Base-by-base conservation (phyloP, 2,113 vertebrate species). In the Diphyllodes magnificus region DNA sequence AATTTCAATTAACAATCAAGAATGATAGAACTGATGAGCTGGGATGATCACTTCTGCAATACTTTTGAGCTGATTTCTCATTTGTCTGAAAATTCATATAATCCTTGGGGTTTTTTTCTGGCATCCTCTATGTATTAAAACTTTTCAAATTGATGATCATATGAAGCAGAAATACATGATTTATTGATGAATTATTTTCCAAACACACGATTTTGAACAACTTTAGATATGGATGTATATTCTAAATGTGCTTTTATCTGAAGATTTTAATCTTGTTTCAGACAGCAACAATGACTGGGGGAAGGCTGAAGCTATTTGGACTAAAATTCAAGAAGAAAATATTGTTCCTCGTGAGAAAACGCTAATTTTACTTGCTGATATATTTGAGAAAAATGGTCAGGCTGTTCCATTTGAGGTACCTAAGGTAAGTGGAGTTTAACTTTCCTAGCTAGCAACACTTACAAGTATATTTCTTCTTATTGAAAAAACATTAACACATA, bases 311-410 rank as follows among this genome's bases (percentile, higher is more conserved):
- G 94, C 97, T 20, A 40, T 95, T 64, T 99, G 99, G 99, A 99
- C 97, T 61, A 99, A 99, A 98, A 99, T 99, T 97, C 99, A 99
- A 95, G 99, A 99, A 93, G 99, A 99, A 97, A 99, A 98, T 85
- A 17, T 99, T 83, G 98, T 99, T 97, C 99, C 99, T 64, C 98
- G 98, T 63, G 98, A 98, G 64, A 98, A 97, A 95, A 99, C 99
- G 3, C 96, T 99, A 28, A 89, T 33, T 13, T 87, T 99, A 47
- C 96, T 99, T 82, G 98, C 98, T 24, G 95, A 97, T 49, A 98
- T 99, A 93, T 95, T 99, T 69, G 97, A 95, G 94, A 98, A n/a
- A 40, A 99, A 97, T 84, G 98, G 98, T 91, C 98, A 99, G 87
- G 97, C 98, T 94, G 98, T 99, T 96, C 98, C 99, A 30, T 99